phyloP scores from a whole-genome alignment of 2,113 vertebrate species.

The Manacus vitellinus region DNA sequence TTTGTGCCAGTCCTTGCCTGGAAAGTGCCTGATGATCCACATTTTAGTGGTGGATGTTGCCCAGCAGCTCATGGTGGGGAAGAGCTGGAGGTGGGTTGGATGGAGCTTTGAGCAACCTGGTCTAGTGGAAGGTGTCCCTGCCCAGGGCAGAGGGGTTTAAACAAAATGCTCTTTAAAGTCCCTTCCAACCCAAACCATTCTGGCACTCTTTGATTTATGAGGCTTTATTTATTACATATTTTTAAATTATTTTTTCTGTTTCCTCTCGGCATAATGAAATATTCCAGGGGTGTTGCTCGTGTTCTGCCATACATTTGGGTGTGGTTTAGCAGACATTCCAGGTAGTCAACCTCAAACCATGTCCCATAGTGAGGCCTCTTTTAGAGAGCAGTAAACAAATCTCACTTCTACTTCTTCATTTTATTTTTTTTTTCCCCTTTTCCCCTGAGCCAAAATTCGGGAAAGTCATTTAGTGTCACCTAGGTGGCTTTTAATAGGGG shows the following conservation, averaged over 20 bases:
- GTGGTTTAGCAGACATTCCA: background rate
- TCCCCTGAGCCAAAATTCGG: background rate
- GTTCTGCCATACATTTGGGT: background rate
- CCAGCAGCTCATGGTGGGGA: background rate
- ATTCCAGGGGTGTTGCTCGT: background rate
- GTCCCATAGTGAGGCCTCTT: background rate
- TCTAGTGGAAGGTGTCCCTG: background rate
- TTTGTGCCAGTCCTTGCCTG: background rate
- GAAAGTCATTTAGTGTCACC: background rate
- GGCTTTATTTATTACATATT: background rate
- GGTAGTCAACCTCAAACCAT: background rate
- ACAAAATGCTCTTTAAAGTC: background rate
- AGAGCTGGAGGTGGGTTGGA: background rate
- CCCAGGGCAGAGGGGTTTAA: background rate
- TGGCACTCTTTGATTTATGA: background rate
- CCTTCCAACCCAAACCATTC: background rate
- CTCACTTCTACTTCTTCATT: background rate
- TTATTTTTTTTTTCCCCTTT: background rate
- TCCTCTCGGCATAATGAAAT: background rate
- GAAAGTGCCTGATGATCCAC: background rate
- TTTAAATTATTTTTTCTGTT: accelerated
- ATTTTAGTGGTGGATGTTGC: background rate
- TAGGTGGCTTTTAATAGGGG: background rate
- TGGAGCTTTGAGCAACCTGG: background rate
- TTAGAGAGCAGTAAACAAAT: background rate